Conservation (phyloP, 2,113 vertebrate genomes). For the Hyla sarda region DNA sequence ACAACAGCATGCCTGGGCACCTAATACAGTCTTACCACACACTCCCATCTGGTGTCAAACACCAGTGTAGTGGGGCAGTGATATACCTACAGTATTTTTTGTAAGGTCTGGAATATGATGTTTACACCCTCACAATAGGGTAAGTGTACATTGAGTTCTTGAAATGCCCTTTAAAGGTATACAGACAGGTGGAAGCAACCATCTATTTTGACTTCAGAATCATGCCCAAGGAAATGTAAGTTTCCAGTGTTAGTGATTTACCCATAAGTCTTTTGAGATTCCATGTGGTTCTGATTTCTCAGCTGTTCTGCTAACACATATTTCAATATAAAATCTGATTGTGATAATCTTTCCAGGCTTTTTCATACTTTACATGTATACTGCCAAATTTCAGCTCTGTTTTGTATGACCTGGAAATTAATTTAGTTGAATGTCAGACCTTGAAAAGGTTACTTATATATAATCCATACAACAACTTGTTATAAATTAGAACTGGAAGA, state of each 20-base stretch:
- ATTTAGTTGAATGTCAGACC: neutral
- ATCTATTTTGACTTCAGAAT: neutral
- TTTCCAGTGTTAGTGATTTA: neutral
- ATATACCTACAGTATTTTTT: too few relatives aligned
- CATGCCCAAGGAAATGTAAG: neutral
- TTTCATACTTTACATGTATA: neutral
- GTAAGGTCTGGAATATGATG: too few relatives aligned
- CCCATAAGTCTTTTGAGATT: neutral
- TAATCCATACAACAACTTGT: neutral
- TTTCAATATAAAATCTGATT: neutral
- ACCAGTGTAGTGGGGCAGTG: too few relatives aligned
- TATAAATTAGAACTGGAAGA: too few relatives aligned
- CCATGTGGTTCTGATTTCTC: neutral
- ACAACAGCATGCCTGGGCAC: too few relatives aligned
- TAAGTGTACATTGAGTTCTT: too few relatives aligned
- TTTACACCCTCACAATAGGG: too few relatives aligned
- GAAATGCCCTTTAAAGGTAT: too few relatives aligned
- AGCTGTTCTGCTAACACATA: neutral
- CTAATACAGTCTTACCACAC: too few relatives aligned
- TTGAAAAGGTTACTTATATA: neutral
- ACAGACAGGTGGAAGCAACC: too few relatives aligned
- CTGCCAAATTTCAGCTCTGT: neutral
- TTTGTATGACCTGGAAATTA: conserved; percentile 6
- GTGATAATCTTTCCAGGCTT: conserved; percentile 1
- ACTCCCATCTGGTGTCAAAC: too few relatives aligned